Evolutionary conservation across 2,113 vertebrate genomes (phyloP).

Genomic region (Phocoena sinus): DNA sequence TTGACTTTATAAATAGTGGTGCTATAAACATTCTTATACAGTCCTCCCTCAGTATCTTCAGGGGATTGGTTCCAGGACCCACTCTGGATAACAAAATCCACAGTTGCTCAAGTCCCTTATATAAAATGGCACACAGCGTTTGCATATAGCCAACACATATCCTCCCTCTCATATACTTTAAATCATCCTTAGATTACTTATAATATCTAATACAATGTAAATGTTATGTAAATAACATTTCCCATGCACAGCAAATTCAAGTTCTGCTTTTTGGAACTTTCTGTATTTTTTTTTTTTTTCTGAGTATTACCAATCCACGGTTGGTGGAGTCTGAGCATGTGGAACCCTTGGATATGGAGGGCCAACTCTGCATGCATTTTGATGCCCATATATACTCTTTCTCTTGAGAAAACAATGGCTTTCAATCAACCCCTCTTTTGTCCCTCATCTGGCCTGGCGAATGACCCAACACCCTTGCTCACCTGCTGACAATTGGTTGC

Average conservation of each 20-base stretch:
- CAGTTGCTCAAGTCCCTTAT: background rate
- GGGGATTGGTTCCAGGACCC: background rate
- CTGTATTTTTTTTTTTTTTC: background rate
- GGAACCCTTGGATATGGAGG: background rate
- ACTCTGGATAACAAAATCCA: background rate
- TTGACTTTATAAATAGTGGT: background rate
- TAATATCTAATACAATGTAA: background rate
- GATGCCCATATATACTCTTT: background rate
- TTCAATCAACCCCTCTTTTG: background rate
- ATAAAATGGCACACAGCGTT: background rate
- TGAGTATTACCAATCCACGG: background rate
- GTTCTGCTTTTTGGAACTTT: background rate
- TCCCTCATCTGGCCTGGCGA: background rate
- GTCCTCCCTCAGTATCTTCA: background rate
- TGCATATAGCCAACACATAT: background rate
- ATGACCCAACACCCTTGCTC: background rate
- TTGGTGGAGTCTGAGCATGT: too few species aligned
- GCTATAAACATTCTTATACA: background rate
- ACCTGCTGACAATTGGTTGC: background rate
- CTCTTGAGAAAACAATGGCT: background rate
- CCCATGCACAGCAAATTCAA: background rate
- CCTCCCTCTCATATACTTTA: background rate
- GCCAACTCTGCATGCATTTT: background rate
- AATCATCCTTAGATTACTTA: background rate
- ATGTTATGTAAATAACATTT: background rate